phyloP scores from a whole-genome alignment of 2,888 invertebrate species.

The Enchytraeus crypticus region DNA sequence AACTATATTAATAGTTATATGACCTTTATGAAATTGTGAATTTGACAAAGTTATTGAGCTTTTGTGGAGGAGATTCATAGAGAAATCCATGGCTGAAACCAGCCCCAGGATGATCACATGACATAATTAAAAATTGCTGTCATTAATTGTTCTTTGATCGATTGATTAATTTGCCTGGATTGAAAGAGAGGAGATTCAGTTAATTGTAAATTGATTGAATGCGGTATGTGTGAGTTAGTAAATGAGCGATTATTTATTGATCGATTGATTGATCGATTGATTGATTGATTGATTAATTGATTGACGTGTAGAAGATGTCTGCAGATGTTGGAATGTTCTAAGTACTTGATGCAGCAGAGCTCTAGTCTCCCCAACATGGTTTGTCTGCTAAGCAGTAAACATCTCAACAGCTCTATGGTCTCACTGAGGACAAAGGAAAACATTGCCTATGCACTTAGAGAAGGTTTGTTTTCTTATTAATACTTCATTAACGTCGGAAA shows the following conservation, averaged over 20 bases:
- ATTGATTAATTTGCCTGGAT: too few relatives aligned
- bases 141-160: too few relatives aligned
- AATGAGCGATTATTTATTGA: not conserved
- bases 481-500: not conserved
- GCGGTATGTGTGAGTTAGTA: not conserved
- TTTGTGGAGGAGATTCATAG: not conserved
- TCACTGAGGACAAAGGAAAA: constrained; percentile 71
- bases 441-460: constrained; percentile 58
- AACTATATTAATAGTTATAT: not conserved
- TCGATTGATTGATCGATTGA: too few relatives aligned
- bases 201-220: not conserved
- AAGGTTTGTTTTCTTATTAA: constrained; percentile 31
- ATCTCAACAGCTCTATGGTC: constrained; percentile 45
- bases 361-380: constrained; percentile 55
- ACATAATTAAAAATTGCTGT: too few relatives aligned
- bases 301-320: constrained; percentile 61
- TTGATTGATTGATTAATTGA: too few relatives aligned
- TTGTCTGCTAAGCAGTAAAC: constrained; percentile 65
- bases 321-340: constrained; percentile 74
- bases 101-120: too few relatives aligned
- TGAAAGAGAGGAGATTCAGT: not conserved
- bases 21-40: not conserved
- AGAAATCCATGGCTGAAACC: too few relatives aligned
- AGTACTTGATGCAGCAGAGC: constrained; percentile 57
- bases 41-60: not conserved